A percentile compares a stretch with the other conserved stretches of the same genome.
phyloP scores from a whole-genome alignment of 2,113 vertebrate genomes.

The Myocastor coypus region DNA sequence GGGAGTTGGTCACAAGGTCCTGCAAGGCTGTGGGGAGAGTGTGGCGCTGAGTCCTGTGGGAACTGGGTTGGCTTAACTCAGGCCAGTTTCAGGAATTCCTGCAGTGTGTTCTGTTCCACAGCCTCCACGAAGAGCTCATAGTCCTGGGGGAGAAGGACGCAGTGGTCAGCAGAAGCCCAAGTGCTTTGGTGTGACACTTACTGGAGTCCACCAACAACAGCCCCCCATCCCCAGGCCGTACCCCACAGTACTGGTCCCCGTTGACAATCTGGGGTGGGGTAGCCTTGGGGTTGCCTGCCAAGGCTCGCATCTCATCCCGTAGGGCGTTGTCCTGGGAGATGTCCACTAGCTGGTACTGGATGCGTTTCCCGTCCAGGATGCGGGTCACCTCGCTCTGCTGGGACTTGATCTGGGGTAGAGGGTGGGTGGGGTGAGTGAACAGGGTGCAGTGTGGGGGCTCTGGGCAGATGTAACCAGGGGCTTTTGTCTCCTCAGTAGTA shows the following conservation, averaged over 20 bases:
- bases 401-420: conserved; percentile 93
- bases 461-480: background rate
- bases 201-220: background rate
- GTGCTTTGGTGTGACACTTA: conserved; percentile 12
- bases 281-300: conserved; percentile 93
- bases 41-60: conserved; percentile 68
- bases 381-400: conserved; percentile 95
- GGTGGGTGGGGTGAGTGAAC: background rate
- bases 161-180: background rate
- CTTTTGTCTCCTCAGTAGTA: background rate
- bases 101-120: conserved; percentile 94
- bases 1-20: conserved; percentile 69
- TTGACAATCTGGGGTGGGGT: conserved; percentile 97
- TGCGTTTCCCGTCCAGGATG: conserved; percentile 95
- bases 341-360: conserved; percentile 94
- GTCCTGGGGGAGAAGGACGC: conserved; percentile 86
- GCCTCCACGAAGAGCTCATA: conserved; percentile 95
- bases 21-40: conserved; percentile 49
- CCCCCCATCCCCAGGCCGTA: conserved; percentile 82
- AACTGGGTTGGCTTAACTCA: conserved; percentile 82
- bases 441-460: background rate
- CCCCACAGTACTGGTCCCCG: conserved; percentile 96
- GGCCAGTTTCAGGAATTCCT: conserved; percentile 96
- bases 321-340: conserved; percentile 94
- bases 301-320: conserved; percentile 94